These are phyloP conservation scores for Scaptomyza polygonia DNA, from an alignment of 2,888 invertebrate genomes.

Conservation along the genomic window DNA sequence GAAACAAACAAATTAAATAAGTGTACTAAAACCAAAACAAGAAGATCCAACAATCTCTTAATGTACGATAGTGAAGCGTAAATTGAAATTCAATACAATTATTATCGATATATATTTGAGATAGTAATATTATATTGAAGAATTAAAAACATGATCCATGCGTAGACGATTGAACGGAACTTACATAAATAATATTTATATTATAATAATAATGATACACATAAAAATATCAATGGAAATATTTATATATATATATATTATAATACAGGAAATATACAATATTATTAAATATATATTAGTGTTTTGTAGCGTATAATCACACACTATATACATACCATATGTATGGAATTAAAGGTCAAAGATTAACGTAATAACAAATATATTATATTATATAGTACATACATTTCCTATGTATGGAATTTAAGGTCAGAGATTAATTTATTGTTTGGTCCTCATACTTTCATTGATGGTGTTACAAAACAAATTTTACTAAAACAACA, in stretches of 20 bases:
- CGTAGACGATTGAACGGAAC: slow-evolving; percentile 67
- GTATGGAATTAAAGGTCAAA: slow-evolving; percentile 24
- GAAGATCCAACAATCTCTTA: no score
- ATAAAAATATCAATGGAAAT: not conserved
- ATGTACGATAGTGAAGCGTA: slow-evolving; percentile 54
- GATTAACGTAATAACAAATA: slow-evolving; percentile 1
- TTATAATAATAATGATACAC: slow-evolving; percentile 25
- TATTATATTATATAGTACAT: slow-evolving; percentile 7
- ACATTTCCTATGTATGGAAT: slow-evolving; percentile 17
- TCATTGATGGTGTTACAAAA: slow-evolving; percentile 75
- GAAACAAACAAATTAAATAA: slow-evolving; percentile 75
- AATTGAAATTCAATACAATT: slow-evolving; percentile 29
- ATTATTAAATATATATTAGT: slow-evolving; percentile 23
- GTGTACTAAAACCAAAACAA: slow-evolving; percentile 66
- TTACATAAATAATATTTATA: slow-evolving; percentile 51
- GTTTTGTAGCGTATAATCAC: slow-evolving; percentile 4
- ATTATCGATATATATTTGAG: slow-evolving; percentile 72
- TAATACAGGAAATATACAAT: slow-evolving; percentile 14
- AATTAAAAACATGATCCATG: slow-evolving; percentile 67
- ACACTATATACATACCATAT: slow-evolving; percentile 20
- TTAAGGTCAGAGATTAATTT: slow-evolving; percentile 29
- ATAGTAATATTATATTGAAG: slow-evolving; percentile 38
- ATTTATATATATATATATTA: slow-evolving; percentile 14
- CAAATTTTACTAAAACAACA: slow-evolving; percentile 1
- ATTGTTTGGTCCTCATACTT: slow-evolving; percentile 56